Evolutionary conservation across 1,140 invertebrate genomes (phyloP).

Genomic region (Aradophagus sp.): DNA sequence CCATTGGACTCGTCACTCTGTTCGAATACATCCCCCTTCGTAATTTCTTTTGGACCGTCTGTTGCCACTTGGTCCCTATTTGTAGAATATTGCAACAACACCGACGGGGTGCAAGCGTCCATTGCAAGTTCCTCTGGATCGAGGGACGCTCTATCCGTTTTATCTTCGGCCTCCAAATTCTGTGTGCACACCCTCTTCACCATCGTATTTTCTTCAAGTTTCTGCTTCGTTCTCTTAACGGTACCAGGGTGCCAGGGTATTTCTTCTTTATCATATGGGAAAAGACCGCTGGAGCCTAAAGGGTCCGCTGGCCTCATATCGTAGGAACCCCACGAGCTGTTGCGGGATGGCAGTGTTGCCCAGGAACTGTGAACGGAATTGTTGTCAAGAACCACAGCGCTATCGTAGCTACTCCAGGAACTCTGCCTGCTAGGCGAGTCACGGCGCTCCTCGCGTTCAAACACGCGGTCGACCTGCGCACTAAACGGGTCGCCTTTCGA

Average conservation of each 20-base stretch:
- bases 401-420: constrained; percentile 88
- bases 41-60: constrained; percentile 6
- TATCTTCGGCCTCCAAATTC: constrained; percentile 60
- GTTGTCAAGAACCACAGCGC: constrained; percentile 80
- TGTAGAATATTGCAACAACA: constrained; percentile 60
- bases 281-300: constrained; percentile 72
- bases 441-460: constrained; percentile 82
- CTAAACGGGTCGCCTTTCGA: constrained; percentile 80
- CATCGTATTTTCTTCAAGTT: constrained; percentile 79
- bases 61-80: background rate
- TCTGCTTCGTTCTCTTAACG: constrained; percentile 82
- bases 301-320: constrained; percentile 76
- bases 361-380: constrained; percentile 87
- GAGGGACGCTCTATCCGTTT: constrained; percentile 50
- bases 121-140: constrained; percentile 59
- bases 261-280: constrained; percentile 78
- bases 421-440: constrained; percentile 78
- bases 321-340: constrained; percentile 85
- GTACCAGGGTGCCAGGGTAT: constrained; percentile 81
- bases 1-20: constrained; percentile 60
- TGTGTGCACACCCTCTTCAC: constrained; percentile 76
- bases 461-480: constrained; percentile 81
- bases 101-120: constrained; percentile 65
- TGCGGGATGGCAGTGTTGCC: constrained; percentile 82
- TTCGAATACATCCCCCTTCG: constrained; percentile 55